A percentile compares a stretch with the other conserved stretches of the same genome.
Evolutionary conservation across 2,113 vertebrate species (phyloP).

Genomic region (Pollachius pollachius): DNA sequence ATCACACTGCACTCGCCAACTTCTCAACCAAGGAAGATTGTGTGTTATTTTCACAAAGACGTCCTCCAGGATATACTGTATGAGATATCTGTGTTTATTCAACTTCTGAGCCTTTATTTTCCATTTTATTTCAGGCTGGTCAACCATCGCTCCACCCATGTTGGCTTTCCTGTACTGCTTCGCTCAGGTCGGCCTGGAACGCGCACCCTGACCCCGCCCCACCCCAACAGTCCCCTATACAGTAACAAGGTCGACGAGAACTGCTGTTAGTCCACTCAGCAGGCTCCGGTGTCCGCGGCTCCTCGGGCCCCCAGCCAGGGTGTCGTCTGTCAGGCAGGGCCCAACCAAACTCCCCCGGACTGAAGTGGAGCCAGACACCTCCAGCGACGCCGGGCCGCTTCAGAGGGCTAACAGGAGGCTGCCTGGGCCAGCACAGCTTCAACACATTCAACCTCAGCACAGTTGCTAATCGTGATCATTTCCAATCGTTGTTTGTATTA

Average conservation of each 20-base stretch:
- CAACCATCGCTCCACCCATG: slow-evolving; percentile 57
- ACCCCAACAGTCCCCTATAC: slow-evolving; percentile 51
- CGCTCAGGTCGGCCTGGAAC: slow-evolving; percentile 74
- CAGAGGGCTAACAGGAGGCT: too few species aligned
- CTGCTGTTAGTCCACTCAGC: slow-evolving; percentile 29
- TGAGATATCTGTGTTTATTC: neutral
- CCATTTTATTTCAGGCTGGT: slow-evolving; percentile 64
- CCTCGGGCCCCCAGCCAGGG: slow-evolving; percentile 32
- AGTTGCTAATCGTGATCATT: neutral
- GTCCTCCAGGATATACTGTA: neutral
- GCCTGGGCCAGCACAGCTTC: too few species aligned
- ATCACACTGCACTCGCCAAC: neutral
- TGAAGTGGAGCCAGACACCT: slow-evolving; percentile 37
- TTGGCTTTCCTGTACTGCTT: slow-evolving; percentile 77
- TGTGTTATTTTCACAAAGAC: too few species aligned
- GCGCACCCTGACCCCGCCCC: slow-evolving; percentile 48
- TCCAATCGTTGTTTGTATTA: neutral
- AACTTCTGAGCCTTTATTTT: neutral
- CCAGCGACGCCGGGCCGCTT: too few species aligned
- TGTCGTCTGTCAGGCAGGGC: neutral
- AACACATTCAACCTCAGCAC: too few species aligned
- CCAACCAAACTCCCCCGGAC: slow-evolving; percentile 22
- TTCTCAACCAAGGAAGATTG: neutral
- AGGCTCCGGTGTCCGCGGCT: slow-evolving; percentile 4
- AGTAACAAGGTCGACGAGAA: slow-evolving; percentile 16